These are phyloP conservation scores for Proales similis DNA, from an alignment of 1,140 invertebrate genomes.

Conservation along the genomic window DNA sequence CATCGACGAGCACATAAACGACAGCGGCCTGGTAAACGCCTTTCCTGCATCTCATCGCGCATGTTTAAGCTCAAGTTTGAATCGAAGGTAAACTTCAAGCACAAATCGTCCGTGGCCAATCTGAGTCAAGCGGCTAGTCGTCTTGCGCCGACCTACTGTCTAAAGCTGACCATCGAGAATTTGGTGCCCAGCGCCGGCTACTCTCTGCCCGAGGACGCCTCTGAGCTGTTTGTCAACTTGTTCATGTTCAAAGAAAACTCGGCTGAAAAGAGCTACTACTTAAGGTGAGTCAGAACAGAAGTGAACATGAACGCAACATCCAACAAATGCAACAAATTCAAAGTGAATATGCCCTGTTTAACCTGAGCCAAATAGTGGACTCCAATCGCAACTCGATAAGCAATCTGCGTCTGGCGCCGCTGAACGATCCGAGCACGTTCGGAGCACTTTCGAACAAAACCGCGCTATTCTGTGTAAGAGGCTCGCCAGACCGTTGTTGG, in stretches of 20 bases:
- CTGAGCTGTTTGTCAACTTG: conserved; percentile 23
- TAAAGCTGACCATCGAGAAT: conserved; percentile 20
- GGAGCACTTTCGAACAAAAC: background rate
- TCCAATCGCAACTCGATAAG: background rate
- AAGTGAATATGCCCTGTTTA: conserved; percentile 27
- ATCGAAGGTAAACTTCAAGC: conserved; percentile 15
- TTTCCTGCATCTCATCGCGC: background rate
- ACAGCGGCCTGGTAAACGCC: background rate
- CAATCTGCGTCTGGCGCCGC: background rate
- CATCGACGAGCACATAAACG: conserved; percentile 22
- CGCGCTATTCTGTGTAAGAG: conserved; percentile 19
- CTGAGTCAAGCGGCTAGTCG: background rate
- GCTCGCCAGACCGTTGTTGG: background rate
- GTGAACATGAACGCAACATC: background rate
- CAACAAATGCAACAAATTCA: background rate
- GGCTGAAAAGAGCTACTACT: conserved; percentile 28
- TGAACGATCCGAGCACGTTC: background rate
- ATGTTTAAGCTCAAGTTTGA: background rate
- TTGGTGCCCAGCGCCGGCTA: background rate
- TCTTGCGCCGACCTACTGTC: conserved; percentile 22
- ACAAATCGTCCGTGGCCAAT: background rate
- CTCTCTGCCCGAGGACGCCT: background rate
- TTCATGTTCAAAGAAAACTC: conserved; percentile 32
- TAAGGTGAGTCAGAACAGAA: background rate
- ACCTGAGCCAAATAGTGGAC: background rate